Evolutionary conservation across 2,113 vertebrate species (phyloP), one percentile per base, ranked within the genome.

Genomic region (Labrus mixtus): DNA sequence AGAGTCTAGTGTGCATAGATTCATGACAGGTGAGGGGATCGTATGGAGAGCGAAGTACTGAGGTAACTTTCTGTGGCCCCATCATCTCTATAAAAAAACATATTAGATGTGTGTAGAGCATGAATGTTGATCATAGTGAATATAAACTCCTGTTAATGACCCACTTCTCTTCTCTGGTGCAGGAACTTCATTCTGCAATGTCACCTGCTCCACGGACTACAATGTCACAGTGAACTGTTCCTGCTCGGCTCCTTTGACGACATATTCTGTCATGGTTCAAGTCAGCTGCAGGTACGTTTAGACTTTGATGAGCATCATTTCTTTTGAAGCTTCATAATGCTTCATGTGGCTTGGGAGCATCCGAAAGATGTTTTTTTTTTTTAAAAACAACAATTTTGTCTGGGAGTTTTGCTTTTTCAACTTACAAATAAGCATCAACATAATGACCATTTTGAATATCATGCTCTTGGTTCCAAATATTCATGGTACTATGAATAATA

Each of bases 151-250:
- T 16, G 12, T 46, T 6, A 46, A 16, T 58, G 41, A 53, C 16
- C 12, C n/a, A 22, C 1, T 46, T 59, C n/a, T 56, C 10, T 37
- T 59, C 56, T 77, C 19, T 63, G 37, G 39, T 48, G 37, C 83
- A 83, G 76, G 68, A 46, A 43, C 83, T 22, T 73, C 76, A 48
- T 33, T 22, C 0, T 92, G 88, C 79, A 54, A 74, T 13, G 78
- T 91, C 68, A 81, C 46, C 82, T 94, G 93, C 78, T 84, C 61
- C 0, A 93, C 89, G 0, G 87, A 92, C 86, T 92, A 79, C 58
- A 0, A 0, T 0, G 0, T 0, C 0, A 66, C 16, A 0, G 37
- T 94, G 45, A 92, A 91, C 60, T 94, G 93, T n/a, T 92, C 92
- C 45, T 94, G 91, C 36, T 50, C 74, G 4, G 76, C 7, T 17